Base-by-base conservation (phyloP, 2,113 vertebrate genomes). In the Triplophysa tibetana region DNA sequence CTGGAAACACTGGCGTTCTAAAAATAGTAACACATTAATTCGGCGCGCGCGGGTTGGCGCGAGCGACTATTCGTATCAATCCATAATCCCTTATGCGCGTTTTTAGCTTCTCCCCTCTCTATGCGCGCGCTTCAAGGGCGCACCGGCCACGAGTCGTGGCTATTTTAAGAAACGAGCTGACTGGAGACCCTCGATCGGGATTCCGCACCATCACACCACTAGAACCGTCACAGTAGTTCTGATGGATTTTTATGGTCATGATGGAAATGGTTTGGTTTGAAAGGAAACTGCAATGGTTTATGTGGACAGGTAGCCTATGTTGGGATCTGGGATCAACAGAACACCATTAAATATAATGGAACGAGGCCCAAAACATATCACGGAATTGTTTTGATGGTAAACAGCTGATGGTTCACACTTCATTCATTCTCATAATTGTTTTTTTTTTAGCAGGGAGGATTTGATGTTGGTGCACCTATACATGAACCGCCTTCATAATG, bases 1-100 rank as follows among this genome's bases (percentile, higher is more conserved):
- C 95, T 96, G 95, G 96, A 96, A 97, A 97, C 96, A 95, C 96
- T 93, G 94, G 93, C 91, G 90, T 85, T 89, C 95, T 93, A 94
- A 89, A 95, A 95, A 97, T 96, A 96, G 95, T 91, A 94, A 91
- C 93, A 91, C 94, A 93, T 96, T 94, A 93, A 94, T 94, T 94
- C 95, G 93, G 91, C 92, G 90, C 89, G 82, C 88, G 88, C 88
- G 87, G 85, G n/a, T 58, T 58, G 91, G 90, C 91, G 93, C 86
- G 87, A 90, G 86, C 61, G 89, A 92, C 90, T 91, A 90, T 93
- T 90, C 92, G 88, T 92, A 92, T 91, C 91, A 91, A 88, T 92
- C 88, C 76, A 87, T 90, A 89, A 88, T 89, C 80, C 85, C 54
- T 73, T 52, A 62, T 81, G n/a, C 64, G 10, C 63, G 41, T 52